Evolutionary conservation across 2,888 invertebrate species (phyloP).

Genomic region (Oscheius sp.): DNA sequence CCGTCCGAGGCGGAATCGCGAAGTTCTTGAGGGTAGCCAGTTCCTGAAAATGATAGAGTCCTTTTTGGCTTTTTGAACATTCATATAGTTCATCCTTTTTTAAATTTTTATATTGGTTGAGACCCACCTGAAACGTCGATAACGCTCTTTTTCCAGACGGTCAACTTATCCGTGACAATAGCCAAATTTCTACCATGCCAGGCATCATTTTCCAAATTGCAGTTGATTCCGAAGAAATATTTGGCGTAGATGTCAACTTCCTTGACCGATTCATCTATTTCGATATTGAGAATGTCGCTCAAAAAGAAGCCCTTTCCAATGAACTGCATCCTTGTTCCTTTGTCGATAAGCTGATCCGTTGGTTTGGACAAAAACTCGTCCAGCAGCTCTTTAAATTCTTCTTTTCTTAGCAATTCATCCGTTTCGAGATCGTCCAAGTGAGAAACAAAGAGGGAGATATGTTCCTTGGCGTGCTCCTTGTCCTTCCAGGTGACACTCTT

Average conservation of each 20-base stretch:
- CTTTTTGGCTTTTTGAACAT: too few species aligned
- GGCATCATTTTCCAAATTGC: background rate
- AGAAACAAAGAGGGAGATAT: background rate
- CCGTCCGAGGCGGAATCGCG: background rate
- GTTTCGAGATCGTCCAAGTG: background rate
- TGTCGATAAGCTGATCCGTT: background rate
- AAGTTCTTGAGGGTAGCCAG: background rate
- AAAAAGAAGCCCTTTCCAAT: background rate
- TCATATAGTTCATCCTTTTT: background rate
- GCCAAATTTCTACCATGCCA: conserved; percentile 3
- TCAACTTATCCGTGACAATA: background rate
- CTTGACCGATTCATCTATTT: background rate
- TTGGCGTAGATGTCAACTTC: conserved; percentile 2
- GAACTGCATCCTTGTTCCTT: background rate
- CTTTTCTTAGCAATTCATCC: background rate
- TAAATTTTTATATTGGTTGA: background rate
- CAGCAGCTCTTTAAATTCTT: background rate
- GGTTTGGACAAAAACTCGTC: background rate
- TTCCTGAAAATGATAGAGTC: background rate
- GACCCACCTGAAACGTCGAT: conserved; percentile 14
- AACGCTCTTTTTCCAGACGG: background rate
- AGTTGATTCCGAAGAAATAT: background rate
- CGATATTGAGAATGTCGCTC: background rate
- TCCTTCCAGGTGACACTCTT: background rate
- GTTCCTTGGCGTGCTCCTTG: background rate